Evolutionary conservation across 1,140 invertebrate genomes (phyloP), one percentile per base, ranked within the genome.

Genomic region (Nixonia krombeini): DNA sequence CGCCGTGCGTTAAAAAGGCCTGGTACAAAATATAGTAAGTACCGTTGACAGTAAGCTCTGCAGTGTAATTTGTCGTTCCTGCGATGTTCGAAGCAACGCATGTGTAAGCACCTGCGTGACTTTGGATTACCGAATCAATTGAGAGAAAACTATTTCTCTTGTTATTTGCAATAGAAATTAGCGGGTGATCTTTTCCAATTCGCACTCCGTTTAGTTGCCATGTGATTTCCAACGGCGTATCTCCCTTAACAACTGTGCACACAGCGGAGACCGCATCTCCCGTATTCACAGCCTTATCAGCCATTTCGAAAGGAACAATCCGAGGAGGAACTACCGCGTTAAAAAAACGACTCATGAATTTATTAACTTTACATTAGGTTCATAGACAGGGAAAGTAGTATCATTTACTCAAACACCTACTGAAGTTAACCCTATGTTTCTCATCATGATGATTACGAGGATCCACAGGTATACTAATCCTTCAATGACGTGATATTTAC

Each of bases 241-340:
- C 82, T 2, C 90, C 90, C 64, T 88, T 88, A 2, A 87, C 82
- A 0, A 88, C 85, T 2, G 87, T 82, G 42, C 88, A 89, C 7
- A 23, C 86, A 0, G 87, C 78, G 47, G 86, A 86, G 1, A 87
- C 82, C 21, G 89, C 87, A 64, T 91, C 89, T 0, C 90, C 91
- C 72, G 89, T 88, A 72, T 87, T 88, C 10, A 84, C 76, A n/a
- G 87, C 85, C 35, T 85, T 85, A n/a, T 87, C 86, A 67, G 87
- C 85, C 42, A 87, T 87, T 16, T 68, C 71, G 59, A 88, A 87
- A 6, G 81, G 83, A 53, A 81, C 81, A 47, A 87, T 85, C 69
- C 85, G 85, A 29, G 86, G 84, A 25, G 78, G 51, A 63, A 82
- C 78, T 82, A 31, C 15, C 29, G 6, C 5, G 25, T 31, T 10